These are phyloP conservation scores for Otus sunia DNA, from an alignment of 2,113 vertebrate species.

Conservation along the genomic window DNA sequence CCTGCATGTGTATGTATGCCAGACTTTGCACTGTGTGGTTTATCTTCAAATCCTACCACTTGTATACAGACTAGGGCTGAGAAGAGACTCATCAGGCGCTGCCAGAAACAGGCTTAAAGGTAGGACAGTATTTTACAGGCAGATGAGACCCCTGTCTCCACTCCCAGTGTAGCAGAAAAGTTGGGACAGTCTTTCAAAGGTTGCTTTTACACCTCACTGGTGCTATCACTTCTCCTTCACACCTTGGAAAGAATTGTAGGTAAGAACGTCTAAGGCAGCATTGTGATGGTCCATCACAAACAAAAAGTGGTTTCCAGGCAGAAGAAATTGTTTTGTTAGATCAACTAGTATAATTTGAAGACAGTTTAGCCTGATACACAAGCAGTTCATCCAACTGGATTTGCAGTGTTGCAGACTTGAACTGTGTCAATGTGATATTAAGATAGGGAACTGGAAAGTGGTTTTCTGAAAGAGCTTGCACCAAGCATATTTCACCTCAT, in stretches of 20 bases:
- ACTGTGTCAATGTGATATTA: neutral
- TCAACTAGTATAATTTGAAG: neutral
- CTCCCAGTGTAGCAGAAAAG: neutral
- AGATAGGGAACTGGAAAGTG: neutral
- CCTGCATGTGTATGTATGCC: neutral
- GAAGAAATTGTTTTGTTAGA: neutral
- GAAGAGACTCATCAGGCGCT: neutral
- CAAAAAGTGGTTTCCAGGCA: neutral
- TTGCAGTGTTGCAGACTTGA: neutral
- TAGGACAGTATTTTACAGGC: neutral
- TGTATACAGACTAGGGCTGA: neutral
- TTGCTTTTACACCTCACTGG: neutral
- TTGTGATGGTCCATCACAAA: neutral
- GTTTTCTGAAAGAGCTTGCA: neutral
- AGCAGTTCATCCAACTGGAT: neutral
- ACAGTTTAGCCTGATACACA: neutral
- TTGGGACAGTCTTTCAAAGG: neutral
- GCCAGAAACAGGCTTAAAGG: neutral
- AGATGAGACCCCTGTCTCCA: neutral
- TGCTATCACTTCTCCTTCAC: neutral
- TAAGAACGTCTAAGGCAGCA: neutral
- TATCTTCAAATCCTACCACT: neutral
- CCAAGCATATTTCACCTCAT: neutral
- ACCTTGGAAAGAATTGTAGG: neutral
- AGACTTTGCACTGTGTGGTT: neutral